Evolutionary conservation across 2,888 invertebrate species (phyloP).

Genomic region (Cataglyphis rosenhaueri): DNA sequence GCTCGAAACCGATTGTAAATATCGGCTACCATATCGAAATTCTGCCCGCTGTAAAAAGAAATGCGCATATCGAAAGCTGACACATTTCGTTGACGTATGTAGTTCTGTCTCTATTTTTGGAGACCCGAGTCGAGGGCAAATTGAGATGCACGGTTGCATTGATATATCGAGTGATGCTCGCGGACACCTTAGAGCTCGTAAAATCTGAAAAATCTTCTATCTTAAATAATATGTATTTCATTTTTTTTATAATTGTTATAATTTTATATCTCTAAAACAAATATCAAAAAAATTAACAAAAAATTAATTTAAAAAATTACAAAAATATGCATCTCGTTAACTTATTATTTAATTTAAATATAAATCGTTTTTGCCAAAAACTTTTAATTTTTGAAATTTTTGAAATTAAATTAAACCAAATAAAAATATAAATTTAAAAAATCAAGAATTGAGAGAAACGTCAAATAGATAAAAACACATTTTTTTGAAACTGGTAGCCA

Average conservation of each 20-base stretch:
- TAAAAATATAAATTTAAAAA: background rate
- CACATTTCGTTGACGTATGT: constrained; percentile 11
- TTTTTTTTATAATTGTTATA: background rate
- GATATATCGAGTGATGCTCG: background rate
- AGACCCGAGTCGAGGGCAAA: background rate
- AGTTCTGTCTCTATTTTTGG: constrained; percentile 5
- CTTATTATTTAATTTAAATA: background rate
- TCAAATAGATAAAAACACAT: background rate
- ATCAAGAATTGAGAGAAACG: background rate
- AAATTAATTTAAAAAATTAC: background rate
- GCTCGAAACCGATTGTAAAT: constrained; percentile 13
- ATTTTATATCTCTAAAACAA: too few relatives aligned
- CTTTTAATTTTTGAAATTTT: background rate
- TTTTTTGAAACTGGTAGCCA: background rate
- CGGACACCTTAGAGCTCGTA: background rate
- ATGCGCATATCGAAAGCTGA: background rate
- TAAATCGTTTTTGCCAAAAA: background rate
- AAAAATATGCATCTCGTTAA: background rate
- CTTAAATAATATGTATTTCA: background rate
- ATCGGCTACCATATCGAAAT: constrained; percentile 20
- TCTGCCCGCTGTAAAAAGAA: background rate
- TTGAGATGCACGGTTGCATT: background rate
- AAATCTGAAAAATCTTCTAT: background rate
- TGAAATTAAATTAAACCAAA: background rate
- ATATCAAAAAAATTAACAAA: too few relatives aligned